Base-by-base conservation (phyloP, 1,140 invertebrate genomes). In the Drosophila lacteicornis region DNA sequence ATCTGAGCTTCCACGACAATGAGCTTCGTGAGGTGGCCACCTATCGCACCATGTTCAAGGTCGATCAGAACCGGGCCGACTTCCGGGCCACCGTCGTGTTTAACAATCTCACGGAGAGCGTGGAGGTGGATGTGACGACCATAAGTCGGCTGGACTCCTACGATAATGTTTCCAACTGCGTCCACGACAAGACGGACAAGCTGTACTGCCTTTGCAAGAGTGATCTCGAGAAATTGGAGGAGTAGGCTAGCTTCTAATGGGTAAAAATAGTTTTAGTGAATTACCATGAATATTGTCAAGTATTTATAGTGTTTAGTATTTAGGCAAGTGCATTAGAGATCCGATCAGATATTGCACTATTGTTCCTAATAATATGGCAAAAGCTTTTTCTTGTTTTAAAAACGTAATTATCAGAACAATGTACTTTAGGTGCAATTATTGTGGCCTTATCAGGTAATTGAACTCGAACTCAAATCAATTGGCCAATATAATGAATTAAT, bases 121-220 rank as follows among this genome's bases (percentile, higher is more conserved):
- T 92, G 7, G 66, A 80, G 12, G 78, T 91, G 5, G 65, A 79
- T 30, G 82, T 86, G 13, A 75, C 87, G 46, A 93, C 93, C 13
- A 94, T 96, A 1, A 96, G 95, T 78, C 93, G 96, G 33, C 93
- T 95, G n/a, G 95, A 95, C 62, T 91, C 93, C 0, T 96, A 96
- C 80, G 93, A 86, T 5, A 92, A 92, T 4, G 92, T 93, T 47
- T 93, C 94, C 13, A 79, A 79, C 2, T 95, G 95, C 79, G 92
- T 95, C 4, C 59, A 88, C 27, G 91, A 94, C 58, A 93, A 93
- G 45, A 79, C 91, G 46, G 92, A 94, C 7, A 94, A 94, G 76
- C 93, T 94, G 57, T 95, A 94, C 91, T 95, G 84, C 53, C 84
- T 88, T 45, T 87, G 84, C 25, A 36, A 47, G 6, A 50, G 25